phyloP scores from a whole-genome alignment of 2,113 vertebrate genomes.

The Pholis gunnellus region DNA sequence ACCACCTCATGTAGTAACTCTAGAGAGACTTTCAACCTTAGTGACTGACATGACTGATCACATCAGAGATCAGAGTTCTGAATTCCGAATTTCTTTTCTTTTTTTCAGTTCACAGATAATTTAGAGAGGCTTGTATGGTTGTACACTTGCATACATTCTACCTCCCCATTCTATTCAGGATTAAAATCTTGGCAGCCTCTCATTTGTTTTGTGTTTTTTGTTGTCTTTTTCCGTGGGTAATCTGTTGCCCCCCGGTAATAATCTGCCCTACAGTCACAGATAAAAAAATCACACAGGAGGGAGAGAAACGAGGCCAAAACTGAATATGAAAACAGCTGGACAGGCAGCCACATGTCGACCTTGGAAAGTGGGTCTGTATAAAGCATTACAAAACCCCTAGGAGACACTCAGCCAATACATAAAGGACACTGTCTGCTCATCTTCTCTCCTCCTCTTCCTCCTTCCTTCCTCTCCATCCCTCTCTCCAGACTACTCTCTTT shows the following conservation, averaged over 20 bases:
- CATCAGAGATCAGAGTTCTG: neutral
- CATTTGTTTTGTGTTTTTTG: conserved; percentile 69
- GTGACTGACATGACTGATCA: conserved; percentile 23
- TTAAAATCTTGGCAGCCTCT: conserved; percentile 70
- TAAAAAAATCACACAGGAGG: conserved; percentile 47
- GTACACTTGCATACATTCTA: conserved; percentile 13
- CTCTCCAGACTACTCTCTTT: conserved; percentile 77
- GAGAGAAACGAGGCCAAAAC: conserved; percentile 70
- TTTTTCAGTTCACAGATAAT: neutral
- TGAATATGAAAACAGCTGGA: conserved; percentile 87
- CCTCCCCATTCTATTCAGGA: conserved; percentile 50
- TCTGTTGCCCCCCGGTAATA: conserved; percentile 75
- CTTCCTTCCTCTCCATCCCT: conserved; percentile 72
- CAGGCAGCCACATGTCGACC: conserved; percentile 78
- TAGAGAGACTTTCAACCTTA: neutral
- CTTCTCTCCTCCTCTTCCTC: conserved; percentile 75
- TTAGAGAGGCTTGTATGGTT: conserved; percentile 11
- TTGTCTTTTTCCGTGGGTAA: conserved; percentile 67
- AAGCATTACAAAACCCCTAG: conserved; percentile 82
- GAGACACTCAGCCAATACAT: conserved; percentile 79
- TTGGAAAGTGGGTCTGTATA: conserved; percentile 82
- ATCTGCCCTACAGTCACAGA: conserved; percentile 75
- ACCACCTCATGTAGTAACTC: neutral
- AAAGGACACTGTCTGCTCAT: conserved; percentile 80
- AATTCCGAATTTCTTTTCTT: neutral